These are phyloP conservation scores for Lycocerus yunnanus DNA, from an alignment of 2,888 invertebrate species.

Conservation along the genomic window DNA sequence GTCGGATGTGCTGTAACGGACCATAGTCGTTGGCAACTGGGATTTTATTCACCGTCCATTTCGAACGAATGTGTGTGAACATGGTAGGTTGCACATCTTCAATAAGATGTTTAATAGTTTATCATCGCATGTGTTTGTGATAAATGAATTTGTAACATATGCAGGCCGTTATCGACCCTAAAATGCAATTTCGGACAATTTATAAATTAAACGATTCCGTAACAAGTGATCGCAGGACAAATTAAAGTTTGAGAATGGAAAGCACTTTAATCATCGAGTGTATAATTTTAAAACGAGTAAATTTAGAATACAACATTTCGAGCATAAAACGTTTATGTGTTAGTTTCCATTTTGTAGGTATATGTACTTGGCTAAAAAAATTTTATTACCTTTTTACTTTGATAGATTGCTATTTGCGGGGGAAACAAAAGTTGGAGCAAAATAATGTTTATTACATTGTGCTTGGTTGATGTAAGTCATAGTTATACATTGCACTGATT, in stretches of 20 bases:
- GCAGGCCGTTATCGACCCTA: slow-evolving; percentile 24
- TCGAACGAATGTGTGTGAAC: slow-evolving; percentile 26
- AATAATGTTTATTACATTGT: neutral
- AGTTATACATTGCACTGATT: neutral
- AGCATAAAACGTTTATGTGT: neutral
- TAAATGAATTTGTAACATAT: slow-evolving; percentile 45
- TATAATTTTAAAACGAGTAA: neutral
- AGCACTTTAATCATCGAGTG: neutral
- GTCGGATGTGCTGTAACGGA: slow-evolving; percentile 7
- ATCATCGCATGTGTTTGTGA: slow-evolving; percentile 50
- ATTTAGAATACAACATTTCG: neutral
- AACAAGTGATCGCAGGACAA: neutral
- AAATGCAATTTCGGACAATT: slow-evolving; percentile 9
- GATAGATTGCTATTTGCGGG: neutral
- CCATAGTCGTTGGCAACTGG: slow-evolving; percentile 8
- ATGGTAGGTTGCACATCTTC: slow-evolving; percentile 46
- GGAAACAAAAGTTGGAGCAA: neutral
- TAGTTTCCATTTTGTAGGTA: neutral
- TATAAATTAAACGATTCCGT: slow-evolving; percentile 7
- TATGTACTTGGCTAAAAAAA: too few relatives aligned
- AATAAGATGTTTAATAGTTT: slow-evolving; percentile 50
- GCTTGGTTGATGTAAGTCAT: neutral
- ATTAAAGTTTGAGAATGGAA: neutral
- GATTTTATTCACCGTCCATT: slow-evolving; percentile 11
- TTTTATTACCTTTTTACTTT: neutral